Base-by-base conservation (phyloP, 2,888 invertebrate species). In the Fragum fragum region DNA sequence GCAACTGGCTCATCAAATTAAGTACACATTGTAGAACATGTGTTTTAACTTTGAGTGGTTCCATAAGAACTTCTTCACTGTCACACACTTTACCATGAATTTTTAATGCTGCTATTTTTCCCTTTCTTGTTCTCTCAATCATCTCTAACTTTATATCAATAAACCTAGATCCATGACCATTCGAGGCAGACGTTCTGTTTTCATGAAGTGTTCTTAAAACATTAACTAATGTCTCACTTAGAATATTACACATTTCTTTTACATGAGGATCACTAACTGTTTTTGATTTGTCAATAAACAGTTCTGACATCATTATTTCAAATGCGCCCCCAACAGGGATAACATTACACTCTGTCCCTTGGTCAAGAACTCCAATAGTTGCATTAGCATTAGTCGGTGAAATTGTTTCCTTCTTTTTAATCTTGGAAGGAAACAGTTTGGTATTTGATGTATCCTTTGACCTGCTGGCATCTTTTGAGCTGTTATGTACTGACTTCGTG, bases 1-100 rank as follows among this genome's bases (percentile, higher is more conserved):
- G 59, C 14, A 92, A 32, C 74, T 89, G 89, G 36, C 72, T 76
- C 1, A 88, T 63, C 18, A 90, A 77, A 66, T 86, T 76, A 9
- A 91, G 28, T 0, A 88, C 87, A 79, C 84, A 78, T 21, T 69
- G 55, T 9, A 91, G 79, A 21, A 85, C 29, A 57, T 87, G 84
- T 9, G 90, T 55, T 79, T 92, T 92, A 16, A 78, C 29, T 14
- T 28, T 59, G 5, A 90, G 32, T n/a, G 89, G 85, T 59, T 92
- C 91, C 7, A 89, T n/a, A 9, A 86, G 72, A 2, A 80, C 82
- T 42, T 61, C 57, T 5, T 59, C 32, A 55, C 75, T 14, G 42
- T 68, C 57, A 70, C 73, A 63, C 23, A 80, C 66, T 29, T 29
- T 11, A 9, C 85, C 85, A 26, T 76, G 52, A 61, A 75, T 75